These are phyloP conservation scores for Hippocampus barbouri DNA, from an alignment of 2,113 vertebrate species.

Conservation along the genomic window DNA sequence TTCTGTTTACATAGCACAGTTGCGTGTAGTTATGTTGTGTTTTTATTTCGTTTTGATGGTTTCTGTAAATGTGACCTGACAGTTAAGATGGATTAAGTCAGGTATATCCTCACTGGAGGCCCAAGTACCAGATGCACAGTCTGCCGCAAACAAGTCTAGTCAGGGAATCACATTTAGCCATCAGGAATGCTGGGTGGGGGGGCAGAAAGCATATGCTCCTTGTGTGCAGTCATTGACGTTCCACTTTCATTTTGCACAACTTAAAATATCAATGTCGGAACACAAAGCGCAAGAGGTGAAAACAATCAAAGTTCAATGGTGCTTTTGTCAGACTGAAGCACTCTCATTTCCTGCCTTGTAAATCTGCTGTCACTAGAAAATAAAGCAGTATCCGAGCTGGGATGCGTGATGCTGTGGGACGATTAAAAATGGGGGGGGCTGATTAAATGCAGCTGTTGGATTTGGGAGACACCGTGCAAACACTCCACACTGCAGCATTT, in stretches of 20 bases:
- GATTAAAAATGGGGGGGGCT: conserved; percentile 40
- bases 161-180: not conserved
- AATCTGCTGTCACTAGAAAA: conserved; percentile 35
- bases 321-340: conserved; percentile 16
- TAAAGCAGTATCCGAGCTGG: conserved; percentile 32
- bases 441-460: conserved; percentile 63
- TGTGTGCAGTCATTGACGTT: not conserved
- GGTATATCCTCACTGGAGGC: no score
- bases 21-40: no score
- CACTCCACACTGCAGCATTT: conserved; percentile 37
- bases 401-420: conserved; percentile 43
- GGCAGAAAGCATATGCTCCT: not conserved
- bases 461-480: conserved; percentile 30
- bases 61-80: no score
- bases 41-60: no score
- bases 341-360: conserved; percentile 31
- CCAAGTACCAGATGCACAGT: no score
- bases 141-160: no score
- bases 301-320: conserved; percentile 5
- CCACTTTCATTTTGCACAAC: not conserved
- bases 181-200: not conserved
- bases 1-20: no score
- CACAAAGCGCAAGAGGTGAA: conserved; percentile 8
- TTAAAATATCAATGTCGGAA: conserved; percentile 1
- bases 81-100: no score